Conservation (phyloP, 2,888 invertebrate species). For the Pecten maximus region DNA sequence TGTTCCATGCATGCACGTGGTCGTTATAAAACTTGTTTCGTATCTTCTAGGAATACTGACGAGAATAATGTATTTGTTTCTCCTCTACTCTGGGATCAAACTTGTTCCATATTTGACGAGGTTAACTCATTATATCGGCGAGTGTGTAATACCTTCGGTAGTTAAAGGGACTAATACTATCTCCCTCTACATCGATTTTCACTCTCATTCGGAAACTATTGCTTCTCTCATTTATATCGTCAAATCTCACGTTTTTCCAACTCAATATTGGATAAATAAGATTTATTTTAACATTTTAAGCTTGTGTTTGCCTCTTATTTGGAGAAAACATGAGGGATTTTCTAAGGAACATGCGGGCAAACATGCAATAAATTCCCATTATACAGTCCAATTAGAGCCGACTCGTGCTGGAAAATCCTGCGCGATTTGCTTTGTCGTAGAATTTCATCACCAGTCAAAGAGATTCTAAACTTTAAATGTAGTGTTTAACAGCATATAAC, state of each 20-base stretch:
- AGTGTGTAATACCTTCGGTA: background rate
- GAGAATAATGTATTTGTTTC: too few species aligned
- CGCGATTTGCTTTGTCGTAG: background rate
- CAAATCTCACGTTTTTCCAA: slow-evolving; percentile 16
- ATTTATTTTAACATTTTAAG: slow-evolving; percentile 32
- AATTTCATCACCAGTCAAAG: slow-evolving; percentile 5
- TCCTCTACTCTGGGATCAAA: too few species aligned
- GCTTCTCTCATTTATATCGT: background rate
- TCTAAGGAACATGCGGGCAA: slow-evolving; percentile 6
- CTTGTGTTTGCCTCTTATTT: slow-evolving; percentile 10
- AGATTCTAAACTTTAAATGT: background rate
- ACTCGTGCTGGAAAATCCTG: background rate
- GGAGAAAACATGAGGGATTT: slow-evolving; percentile 22
- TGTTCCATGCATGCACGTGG: too few species aligned
- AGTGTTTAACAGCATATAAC: background rate
- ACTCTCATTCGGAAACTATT: background rate
- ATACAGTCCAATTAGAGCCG: background rate
- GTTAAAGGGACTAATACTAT: background rate
- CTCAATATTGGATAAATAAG: slow-evolving; percentile 15
- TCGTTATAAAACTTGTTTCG: too few species aligned
- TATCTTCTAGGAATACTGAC: too few species aligned
- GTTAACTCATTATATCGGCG: background rate
- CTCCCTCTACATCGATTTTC: background rate
- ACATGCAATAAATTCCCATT: slow-evolving; percentile 1
- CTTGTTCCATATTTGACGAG: background rate